Evolutionary conservation across 1,140 invertebrate species (phyloP).

Genomic region (Bombus haemorrhoidalis): DNA sequence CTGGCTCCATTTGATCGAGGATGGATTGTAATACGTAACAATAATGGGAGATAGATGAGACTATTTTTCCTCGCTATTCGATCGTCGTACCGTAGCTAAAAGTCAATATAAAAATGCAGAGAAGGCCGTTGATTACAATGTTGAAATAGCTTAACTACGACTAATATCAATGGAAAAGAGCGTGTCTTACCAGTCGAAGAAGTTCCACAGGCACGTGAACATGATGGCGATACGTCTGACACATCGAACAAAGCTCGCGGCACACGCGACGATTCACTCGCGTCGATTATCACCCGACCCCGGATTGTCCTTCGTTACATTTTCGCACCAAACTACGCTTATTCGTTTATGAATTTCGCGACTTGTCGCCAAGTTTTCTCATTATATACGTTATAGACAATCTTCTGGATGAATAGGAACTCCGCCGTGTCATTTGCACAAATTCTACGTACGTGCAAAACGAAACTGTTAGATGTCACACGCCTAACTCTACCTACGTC

Average conservation of each 20-base stretch:
- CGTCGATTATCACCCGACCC: not conserved
- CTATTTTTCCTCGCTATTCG: no score
- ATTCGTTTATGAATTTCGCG: not conserved
- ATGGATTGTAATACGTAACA: no score
- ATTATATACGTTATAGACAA: not conserved
- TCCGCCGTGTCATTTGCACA: not conserved
- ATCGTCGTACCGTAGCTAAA: no score
- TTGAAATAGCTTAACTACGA: no score
- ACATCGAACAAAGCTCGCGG: slow-evolving; percentile 31
- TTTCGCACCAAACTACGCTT: not conserved
- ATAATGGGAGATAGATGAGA: no score
- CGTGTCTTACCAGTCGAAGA: slow-evolving; percentile 87
- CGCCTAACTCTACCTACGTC: not conserved
- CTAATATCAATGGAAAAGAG: not conserved
- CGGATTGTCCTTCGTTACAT: slow-evolving; percentile 29
- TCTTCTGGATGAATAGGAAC: not conserved
- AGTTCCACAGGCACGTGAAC: slow-evolving; percentile 87
- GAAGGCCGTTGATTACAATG: not conserved
- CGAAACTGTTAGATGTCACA: not conserved
- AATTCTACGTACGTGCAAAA: not conserved
- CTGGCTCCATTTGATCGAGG: not conserved
- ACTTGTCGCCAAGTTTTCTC: not conserved
- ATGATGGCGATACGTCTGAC: slow-evolving; percentile 76
- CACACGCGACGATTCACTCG: slow-evolving; percentile 12
- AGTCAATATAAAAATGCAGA: not conserved